phyloP scores from a whole-genome alignment of 1,140 invertebrate genomes.

The Apolygus lucorum region DNA sequence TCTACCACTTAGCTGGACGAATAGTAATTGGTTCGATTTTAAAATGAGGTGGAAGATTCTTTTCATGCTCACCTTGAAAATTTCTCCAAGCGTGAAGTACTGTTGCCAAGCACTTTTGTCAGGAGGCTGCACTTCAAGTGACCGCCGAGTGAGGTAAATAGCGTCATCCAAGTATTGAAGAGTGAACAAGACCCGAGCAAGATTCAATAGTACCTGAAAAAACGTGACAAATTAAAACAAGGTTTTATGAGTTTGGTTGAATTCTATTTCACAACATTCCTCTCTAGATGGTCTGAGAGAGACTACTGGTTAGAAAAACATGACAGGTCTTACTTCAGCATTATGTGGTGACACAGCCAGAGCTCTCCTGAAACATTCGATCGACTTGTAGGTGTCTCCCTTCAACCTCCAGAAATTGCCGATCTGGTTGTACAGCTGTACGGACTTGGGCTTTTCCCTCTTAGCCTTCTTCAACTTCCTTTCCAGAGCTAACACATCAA shows the following conservation, averaged over 20 bases:
- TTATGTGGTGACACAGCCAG: constrained; percentile 77
- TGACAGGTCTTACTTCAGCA: constrained; percentile 60
- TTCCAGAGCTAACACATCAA: constrained; percentile 70
- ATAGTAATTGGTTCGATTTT: too few relatives aligned
- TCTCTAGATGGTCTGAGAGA: too few relatives aligned
- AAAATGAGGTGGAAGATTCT: too few relatives aligned
- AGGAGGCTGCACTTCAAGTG: constrained; percentile 60
- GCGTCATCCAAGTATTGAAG: constrained; percentile 82
- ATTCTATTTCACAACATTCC: too few relatives aligned
- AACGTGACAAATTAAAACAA: constrained; percentile 24
- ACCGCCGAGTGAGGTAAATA: constrained; percentile 69
- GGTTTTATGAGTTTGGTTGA: too few relatives aligned
- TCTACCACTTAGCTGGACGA: too few relatives aligned
- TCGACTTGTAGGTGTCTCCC: constrained; percentile 70
- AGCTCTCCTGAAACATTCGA: constrained; percentile 78
- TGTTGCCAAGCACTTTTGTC: constrained; percentile 82
- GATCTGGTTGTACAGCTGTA: constrained; percentile 78
- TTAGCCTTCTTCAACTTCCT: constrained; percentile 61
- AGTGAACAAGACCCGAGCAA: constrained; percentile 73
- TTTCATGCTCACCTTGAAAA: constrained; percentile 66
- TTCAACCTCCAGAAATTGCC: constrained; percentile 82
- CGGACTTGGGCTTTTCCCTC: constrained; percentile 75
- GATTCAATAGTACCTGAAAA: constrained; percentile 59
- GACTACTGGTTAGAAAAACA: too few relatives aligned
- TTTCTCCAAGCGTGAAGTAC: constrained; percentile 77